Evolutionary conservation across 2,113 vertebrate species (phyloP), one percentile per base, ranked within the genome.

Genomic region (Petroica traversi): DNA sequence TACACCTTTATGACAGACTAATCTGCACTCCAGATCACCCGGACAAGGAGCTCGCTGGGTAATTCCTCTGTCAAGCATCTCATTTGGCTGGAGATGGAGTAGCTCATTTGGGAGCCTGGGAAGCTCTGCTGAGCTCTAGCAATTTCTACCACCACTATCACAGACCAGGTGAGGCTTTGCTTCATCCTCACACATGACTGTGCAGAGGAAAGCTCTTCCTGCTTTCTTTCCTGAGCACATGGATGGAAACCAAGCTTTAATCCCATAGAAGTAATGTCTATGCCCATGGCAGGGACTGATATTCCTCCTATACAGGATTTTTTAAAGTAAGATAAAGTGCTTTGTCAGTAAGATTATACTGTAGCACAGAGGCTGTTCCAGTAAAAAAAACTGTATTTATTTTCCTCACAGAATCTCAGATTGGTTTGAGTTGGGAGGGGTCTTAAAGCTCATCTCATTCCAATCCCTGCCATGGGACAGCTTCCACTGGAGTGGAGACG

Each of bases 51-150:
- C 62, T 88, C 19, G 6, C 34, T 36, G 14, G 40, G 45, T 89
- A 57, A 94, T 82, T 85, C 73, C 72, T 80, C 67, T 86, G 63
- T 74, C 91, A 88, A 51, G 59, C 55, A 66, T 51, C 88, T 92
- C 73, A 86, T 93, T 94, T 80, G 38, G 24, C 2, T 73, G 1
- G 5, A 90, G 79, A 79, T 49, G 19, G 38, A 93, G 40, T 6
- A 57, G 55, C 59, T 95, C 83, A 55, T 90, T 92, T 84, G 59
- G 55, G 63, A 91, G 51, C n/a, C 75, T 67, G 62, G 61, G 49
- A 61, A 92, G 43, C 24, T 71, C 77, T 43, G 49, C 67, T 58
- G 83, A 58, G 40, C 71, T 79, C 28, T 24, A 57, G 62, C 45
- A 54, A 77, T 14, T 75, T 61, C 78, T 46, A 52, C 18, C 48